Evolutionary conservation across 2,888 invertebrate species (phyloP).

Genomic region (Iphiclides podalirius): DNA sequence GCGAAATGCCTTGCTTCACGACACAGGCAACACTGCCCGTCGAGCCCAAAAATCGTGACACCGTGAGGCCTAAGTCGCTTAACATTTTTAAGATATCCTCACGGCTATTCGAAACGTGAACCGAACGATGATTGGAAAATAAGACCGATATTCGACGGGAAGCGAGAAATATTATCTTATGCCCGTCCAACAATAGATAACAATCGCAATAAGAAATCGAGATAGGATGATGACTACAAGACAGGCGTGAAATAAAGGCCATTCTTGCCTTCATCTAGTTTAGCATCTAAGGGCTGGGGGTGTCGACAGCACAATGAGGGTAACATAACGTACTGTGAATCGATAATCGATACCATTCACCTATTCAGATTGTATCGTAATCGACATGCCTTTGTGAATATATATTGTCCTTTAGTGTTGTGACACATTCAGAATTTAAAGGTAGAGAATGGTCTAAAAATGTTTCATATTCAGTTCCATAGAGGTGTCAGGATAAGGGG

Average conservation of each 20-base stretch:
- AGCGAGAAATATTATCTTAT: constrained; percentile 2
- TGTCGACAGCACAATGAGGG: constrained; percentile 73
- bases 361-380: constrained; percentile 65
- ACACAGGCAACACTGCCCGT: constrained; percentile 21
- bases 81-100: constrained; percentile 12
- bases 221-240: constrained; percentile 48
- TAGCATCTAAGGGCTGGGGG: constrained; percentile 51
- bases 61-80: constrained; percentile 16
- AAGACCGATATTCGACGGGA: background rate
- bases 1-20: constrained; percentile 30
- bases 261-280: constrained; percentile 64
- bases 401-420: constrained; percentile 36
- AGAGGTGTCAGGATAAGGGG: constrained; percentile 17
- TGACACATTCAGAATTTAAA: constrained; percentile 41
- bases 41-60: constrained; percentile 21
- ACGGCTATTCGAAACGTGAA: constrained; percentile 14
- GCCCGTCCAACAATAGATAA: constrained; percentile 30
- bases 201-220: constrained; percentile 30
- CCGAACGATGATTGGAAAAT: constrained; percentile 8
- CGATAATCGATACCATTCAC: constrained; percentile 60
- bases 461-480: constrained; percentile 27
- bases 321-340: constrained; percentile 51
- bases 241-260: constrained; percentile 51
- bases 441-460: constrained; percentile 28
- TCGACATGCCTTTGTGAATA: constrained; percentile 58